A percentile compares a stretch with the other conserved stretches of the same genome.
Conservation (phyloP, 2,797 vertebrate species). For the Macrochelys suwanniensis region DNA sequence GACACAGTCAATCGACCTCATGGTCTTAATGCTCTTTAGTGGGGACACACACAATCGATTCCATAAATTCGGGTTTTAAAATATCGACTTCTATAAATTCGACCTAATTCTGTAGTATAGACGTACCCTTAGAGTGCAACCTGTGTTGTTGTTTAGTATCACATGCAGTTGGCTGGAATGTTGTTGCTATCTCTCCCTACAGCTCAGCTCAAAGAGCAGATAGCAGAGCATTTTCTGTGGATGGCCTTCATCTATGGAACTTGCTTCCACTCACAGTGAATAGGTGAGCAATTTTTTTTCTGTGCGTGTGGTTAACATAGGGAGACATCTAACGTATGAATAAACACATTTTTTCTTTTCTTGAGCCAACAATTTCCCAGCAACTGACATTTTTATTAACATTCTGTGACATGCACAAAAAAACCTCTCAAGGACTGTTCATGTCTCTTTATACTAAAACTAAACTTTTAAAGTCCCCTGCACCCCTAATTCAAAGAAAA, state of each 20-base stretch:
- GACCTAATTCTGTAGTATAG: too few relatives aligned
- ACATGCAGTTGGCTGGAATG: neutral
- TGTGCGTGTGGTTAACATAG: neutral
- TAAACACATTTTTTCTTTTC: neutral
- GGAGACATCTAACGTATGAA: neutral
- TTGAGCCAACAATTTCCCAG: neutral
- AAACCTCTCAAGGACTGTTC: neutral
- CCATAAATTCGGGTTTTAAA: too few relatives aligned
- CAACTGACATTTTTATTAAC: neutral
- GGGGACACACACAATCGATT: too few relatives aligned
- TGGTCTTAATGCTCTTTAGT: too few relatives aligned
- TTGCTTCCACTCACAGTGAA: accelerated
- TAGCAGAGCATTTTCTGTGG: neutral
- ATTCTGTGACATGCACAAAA: neutral
- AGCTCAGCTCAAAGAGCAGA: accelerated
- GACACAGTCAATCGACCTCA: too few relatives aligned
- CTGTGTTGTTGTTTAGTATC: neutral
- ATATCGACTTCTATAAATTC: too few relatives aligned
- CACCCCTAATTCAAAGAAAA: neutral
- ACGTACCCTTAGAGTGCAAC: neutral
- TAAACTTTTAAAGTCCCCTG: neutral
- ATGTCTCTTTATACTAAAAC: neutral
- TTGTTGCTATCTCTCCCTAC: neutral
- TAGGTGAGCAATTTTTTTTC: neutral
- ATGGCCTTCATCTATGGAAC: neutral